phyloP scores from a whole-genome alignment of 64 coral and sea anemone genomes.

The Montipora sp. region DNA sequence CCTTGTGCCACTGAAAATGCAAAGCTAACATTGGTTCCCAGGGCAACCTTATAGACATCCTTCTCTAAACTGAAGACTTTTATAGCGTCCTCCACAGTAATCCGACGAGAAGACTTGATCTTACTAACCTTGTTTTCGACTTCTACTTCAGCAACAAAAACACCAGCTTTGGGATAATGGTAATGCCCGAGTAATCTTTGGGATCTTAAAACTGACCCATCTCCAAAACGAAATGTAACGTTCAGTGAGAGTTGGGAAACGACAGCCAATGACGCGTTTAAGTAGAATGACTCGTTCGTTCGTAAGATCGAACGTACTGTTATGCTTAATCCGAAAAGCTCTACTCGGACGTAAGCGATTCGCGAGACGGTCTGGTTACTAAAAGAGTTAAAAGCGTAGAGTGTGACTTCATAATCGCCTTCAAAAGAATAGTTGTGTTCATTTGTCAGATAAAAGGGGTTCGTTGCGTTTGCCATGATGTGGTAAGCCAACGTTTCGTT shows the following conservation, averaged over 20 bases:
- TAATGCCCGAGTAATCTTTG: conserved; percentile 18
- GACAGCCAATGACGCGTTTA: conserved; percentile 17
- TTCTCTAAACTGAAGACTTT: not conserved
- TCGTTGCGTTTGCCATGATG: conserved; percentile 48
- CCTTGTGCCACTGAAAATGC: not conserved
- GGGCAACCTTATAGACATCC: not conserved
- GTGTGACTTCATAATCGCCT: conserved; percentile 21
- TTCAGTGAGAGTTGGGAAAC: conserved; percentile 4
- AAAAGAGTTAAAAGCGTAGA: conserved; percentile 38
- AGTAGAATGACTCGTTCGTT: not conserved
- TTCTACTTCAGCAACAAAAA: conserved; percentile 6
- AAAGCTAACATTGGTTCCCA: not conserved
- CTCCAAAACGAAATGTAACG: conserved; percentile 37
- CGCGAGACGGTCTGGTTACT: conserved; percentile 17
- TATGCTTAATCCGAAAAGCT: conserved; percentile 35
- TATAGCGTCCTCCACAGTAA: conserved; percentile 41
- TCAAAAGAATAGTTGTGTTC: conserved; percentile 52
- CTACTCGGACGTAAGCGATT: conserved; percentile 39
- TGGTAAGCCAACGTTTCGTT: not conserved
- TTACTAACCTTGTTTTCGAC: conserved; percentile 31
- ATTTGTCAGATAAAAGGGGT: not conserved
- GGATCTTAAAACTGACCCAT: not conserved
- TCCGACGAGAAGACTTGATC: not conserved
- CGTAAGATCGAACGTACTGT: not conserved
- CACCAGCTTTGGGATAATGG: conserved; percentile 29